Conservation (phyloP, 2,797 vertebrate genomes). For the Coendou prehensilis region DNA sequence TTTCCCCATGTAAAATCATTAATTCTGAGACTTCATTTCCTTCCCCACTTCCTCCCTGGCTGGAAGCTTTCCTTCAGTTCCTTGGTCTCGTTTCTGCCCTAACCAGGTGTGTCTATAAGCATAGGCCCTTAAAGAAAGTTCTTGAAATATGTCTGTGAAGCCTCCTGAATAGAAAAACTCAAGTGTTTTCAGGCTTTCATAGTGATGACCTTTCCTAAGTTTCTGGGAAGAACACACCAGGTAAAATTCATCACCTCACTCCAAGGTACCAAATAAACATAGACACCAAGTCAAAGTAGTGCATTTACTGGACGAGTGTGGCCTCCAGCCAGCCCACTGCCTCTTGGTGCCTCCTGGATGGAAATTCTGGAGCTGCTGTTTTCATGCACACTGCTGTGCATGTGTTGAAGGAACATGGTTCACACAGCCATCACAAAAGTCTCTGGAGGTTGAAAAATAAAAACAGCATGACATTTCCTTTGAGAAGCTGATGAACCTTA, state of each 20-base stretch:
- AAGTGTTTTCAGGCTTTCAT: background rate
- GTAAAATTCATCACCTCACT: background rate
- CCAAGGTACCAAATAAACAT: background rate
- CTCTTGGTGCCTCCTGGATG: fast-evolving
- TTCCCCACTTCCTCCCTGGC: background rate
- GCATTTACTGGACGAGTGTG: background rate
- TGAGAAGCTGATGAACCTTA: constrained; percentile 4
- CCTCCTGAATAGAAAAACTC: background rate
- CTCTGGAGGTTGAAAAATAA: background rate
- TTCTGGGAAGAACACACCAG: background rate
- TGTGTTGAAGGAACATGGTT: background rate
- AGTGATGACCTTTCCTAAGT: background rate
- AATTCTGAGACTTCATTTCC: background rate
- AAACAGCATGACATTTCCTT: background rate
- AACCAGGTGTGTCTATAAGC: background rate
- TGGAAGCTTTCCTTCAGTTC: background rate
- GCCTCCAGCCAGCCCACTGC: background rate
- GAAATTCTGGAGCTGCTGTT: background rate
- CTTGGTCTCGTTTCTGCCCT: background rate
- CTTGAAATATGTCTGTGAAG: background rate
- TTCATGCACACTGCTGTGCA: fast-evolving
- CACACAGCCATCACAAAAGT: background rate
- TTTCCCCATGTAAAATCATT: background rate
- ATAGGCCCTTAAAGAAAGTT: background rate
- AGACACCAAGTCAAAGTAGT: background rate